phyloP scores from a whole-genome alignment of 2,888 invertebrate species.

The Beris morrisii region DNA sequence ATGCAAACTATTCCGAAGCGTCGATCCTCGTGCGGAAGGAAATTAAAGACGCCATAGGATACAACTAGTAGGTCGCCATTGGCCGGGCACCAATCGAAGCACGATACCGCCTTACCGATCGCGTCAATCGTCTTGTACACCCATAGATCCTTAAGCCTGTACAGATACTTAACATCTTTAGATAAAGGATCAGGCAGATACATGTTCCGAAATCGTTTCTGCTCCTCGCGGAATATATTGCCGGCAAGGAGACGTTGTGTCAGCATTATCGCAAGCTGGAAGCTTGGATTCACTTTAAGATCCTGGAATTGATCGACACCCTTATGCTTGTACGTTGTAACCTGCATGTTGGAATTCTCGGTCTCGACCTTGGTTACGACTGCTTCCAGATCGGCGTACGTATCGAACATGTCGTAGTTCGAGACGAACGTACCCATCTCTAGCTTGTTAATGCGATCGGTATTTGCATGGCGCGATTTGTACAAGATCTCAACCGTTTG shows the following conservation, averaged over 20 bases:
- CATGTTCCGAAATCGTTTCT: constrained; percentile 72
- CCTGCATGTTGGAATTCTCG: constrained; percentile 57
- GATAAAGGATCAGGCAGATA: constrained; percentile 64
- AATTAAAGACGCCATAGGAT: constrained; percentile 70
- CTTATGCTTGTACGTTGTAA: constrained; percentile 49
- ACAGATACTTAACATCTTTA: constrained; percentile 66
- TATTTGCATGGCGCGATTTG: constrained; percentile 67
- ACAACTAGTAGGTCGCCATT: constrained; percentile 74
- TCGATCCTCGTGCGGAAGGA: constrained; percentile 55
- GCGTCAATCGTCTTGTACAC: constrained; percentile 61
- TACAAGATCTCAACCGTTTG: constrained; percentile 66
- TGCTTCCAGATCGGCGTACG: constrained; percentile 60
- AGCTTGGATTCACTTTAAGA: constrained; percentile 51
- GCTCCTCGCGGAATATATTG: constrained; percentile 66
- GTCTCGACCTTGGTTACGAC: constrained; percentile 46
- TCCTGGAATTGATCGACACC: constrained; percentile 47
- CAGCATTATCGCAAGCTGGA: constrained; percentile 65
- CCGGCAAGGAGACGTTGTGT: constrained; percentile 74
- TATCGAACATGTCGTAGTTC: constrained; percentile 78
- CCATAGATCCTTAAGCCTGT: constrained; percentile 70
- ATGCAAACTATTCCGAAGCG: constrained; percentile 68
- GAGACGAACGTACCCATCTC: constrained; percentile 69
- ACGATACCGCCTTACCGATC: constrained; percentile 61
- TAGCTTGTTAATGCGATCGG: constrained; percentile 59
- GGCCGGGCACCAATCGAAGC: constrained; percentile 67